These are phyloP conservation scores for Otocyon megalotis DNA, from an alignment of 2,113 vertebrate genomes.

Conservation along the genomic window DNA sequence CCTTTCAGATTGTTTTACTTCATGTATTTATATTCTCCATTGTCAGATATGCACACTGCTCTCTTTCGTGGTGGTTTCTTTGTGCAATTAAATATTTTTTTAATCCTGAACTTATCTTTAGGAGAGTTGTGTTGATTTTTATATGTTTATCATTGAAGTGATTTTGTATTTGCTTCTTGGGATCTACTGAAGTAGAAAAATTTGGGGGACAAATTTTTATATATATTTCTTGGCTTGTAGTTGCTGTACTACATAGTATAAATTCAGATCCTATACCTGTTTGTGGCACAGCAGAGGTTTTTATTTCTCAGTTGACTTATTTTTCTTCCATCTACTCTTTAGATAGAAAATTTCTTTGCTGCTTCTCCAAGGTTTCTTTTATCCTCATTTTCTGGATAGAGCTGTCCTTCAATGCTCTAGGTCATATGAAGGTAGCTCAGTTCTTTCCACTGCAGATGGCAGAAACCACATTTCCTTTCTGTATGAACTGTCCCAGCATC, in stretches of 20 bases:
- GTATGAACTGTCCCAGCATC: background rate
- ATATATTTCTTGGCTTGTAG: background rate
- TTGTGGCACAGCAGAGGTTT: background rate
- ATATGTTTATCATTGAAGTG: background rate
- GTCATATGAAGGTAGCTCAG: background rate
- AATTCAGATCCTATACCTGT: background rate
- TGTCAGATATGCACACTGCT: background rate
- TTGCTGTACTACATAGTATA: background rate
- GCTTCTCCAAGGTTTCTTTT: background rate
- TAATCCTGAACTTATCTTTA: background rate
- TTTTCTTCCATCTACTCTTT: background rate
- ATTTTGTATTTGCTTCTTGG: constrained; percentile 33
- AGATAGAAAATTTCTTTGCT: background rate
- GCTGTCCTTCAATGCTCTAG: background rate
- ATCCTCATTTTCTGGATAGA: background rate
- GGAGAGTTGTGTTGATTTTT: background rate
- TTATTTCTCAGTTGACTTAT: background rate
- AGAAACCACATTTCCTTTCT: background rate
- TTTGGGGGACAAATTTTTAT: background rate
- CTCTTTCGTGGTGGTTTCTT: background rate
- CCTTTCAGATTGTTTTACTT: background rate
- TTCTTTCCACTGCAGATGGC: background rate
- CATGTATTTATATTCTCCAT: background rate
- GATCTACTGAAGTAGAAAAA: background rate
- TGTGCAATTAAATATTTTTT: background rate